phyloP scores from a whole-genome alignment of 2,797 vertebrate genomes.

The Staurois parvus region DNA sequence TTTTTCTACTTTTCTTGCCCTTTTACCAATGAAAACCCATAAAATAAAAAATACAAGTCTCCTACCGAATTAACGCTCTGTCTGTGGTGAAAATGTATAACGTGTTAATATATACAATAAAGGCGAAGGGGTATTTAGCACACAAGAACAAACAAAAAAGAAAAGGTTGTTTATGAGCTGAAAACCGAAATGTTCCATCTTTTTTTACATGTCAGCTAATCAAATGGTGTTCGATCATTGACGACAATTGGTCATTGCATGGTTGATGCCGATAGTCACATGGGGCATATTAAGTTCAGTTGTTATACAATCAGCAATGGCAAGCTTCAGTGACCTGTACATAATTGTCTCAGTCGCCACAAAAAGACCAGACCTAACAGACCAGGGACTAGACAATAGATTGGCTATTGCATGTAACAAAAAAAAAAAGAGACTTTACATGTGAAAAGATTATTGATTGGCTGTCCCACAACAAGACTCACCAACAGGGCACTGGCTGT shows the following conservation, averaged over 20 bases:
- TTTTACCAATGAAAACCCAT: too few species aligned
- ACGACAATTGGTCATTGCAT: slow-evolving; percentile 29
- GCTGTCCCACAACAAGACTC: slow-evolving; percentile 22
- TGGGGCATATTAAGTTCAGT: slow-evolving; percentile 32
- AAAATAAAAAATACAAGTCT: too few species aligned
- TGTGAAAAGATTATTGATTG: slow-evolving; percentile 54
- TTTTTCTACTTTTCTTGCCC: too few species aligned
- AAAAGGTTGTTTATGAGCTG: too few species aligned
- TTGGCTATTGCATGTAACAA: slow-evolving; percentile 15
- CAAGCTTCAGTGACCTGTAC: background rate
- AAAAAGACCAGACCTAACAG: slow-evolving; percentile 14
- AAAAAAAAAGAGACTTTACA: slow-evolving; percentile 29
- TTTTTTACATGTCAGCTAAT: background rate
- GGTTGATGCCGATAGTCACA: slow-evolving; percentile 18
- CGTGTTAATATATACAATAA: too few species aligned
- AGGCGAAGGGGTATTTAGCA: too few species aligned
- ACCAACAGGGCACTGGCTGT: background rate
- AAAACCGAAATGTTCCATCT: background rate
- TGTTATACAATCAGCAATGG: background rate
- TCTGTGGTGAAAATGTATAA: too few species aligned
- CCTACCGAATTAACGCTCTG: too few species aligned
- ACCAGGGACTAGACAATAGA: slow-evolving; percentile 36
- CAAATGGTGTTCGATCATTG: slow-evolving; percentile 5
- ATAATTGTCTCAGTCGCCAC: slow-evolving; percentile 25
- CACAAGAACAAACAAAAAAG: too few species aligned